Percentiles rank a stretch among this genome's conserved stretches.
Evolutionary conservation across 2,797 vertebrate genomes (phyloP).

Genomic region (Meda fulgida): DNA sequence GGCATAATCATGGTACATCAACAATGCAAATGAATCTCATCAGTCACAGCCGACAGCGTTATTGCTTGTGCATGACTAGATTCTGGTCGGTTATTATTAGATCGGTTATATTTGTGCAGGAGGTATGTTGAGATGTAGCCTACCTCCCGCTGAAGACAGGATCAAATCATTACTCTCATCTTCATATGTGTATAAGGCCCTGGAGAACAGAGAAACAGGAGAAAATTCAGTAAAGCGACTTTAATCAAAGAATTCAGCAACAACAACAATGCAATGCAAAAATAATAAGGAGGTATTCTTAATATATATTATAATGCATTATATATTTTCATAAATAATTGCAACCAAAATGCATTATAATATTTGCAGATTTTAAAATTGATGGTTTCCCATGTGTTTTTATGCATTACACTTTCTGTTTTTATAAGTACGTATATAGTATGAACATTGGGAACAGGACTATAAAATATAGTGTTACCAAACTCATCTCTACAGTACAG

Average conservation of each 20-base stretch:
- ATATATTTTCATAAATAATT: too few relatives aligned
- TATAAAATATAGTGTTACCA: too few relatives aligned
- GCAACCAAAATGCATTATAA: too few relatives aligned
- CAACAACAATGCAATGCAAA: not conserved
- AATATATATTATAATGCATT: too few relatives aligned
- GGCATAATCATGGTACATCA: slow-evolving; percentile 40
- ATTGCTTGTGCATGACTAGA: slow-evolving; percentile 45
- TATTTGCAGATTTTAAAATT: too few relatives aligned
- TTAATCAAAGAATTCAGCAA: not conserved
- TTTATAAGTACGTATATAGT: too few relatives aligned
- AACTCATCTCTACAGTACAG: slow-evolving; percentile 16
- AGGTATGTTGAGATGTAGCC: slow-evolving; percentile 61
- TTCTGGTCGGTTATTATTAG: slow-evolving; percentile 39
- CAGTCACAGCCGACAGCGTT: slow-evolving; percentile 42
- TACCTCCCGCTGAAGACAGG: slow-evolving; percentile 91
- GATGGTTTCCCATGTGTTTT: too few relatives aligned
- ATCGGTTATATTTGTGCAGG: slow-evolving; percentile 17
- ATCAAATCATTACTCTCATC: slow-evolving; percentile 89
- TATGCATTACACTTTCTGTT: too few relatives aligned
- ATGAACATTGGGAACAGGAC: too few relatives aligned
- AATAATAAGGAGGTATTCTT: too few relatives aligned
- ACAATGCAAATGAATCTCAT: slow-evolving; percentile 49
- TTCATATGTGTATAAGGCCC: slow-evolving; percentile 96
- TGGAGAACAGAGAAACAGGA: slow-evolving; percentile 65
- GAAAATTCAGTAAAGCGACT: not conserved